Base-by-base conservation (phyloP, 1,140 invertebrate genomes). In the Nasonia longicornis region DNA sequence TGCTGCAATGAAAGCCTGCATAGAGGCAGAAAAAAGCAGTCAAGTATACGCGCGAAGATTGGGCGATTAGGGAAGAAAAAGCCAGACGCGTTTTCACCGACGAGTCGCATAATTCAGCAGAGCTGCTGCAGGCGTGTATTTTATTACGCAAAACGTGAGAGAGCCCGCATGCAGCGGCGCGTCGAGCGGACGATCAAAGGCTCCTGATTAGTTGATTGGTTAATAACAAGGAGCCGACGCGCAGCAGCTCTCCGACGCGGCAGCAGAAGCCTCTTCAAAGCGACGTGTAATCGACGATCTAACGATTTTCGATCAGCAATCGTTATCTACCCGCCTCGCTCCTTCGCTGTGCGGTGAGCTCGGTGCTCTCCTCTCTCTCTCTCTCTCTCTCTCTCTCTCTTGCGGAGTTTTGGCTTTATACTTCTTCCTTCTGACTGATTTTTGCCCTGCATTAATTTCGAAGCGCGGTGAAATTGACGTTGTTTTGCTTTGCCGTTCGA, bases 151-250 rank as follows among this genome's bases (percentile, higher is more conserved):
- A 71, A 71, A 31, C 16, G 63, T 70, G 67, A 76, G 75, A 63
- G 76, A 66, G 48, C 67, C 14, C 73, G 77, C 42, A 76, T 72
- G 63, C 42, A 29, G 35, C 70, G 77, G 80, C 48, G 66, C 69
- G 42, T 66, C 73, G 82, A 77, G 78, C 77, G 71, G 64, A 48
- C 81, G 82, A 82, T 73, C 72, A 83, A 81, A 85, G 79, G 73
- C 82, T 83, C 75, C 52, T 85, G 84, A 87, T 87, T 86, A 83
- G 81, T 82, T 76, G 84, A 86, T 85, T 85, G 83, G 82, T 84
- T 84, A 85, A 86, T 86, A 83, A 86, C 85, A 86, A 83, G 77
- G 81, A 76, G 26, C 10, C 11, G 38, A n/a, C 26, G 48, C 26
- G 16, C 48, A 8, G 12, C 2, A 26, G 26, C 38, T 67, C 20